Base-by-base conservation (phyloP, 2,113 vertebrate species). In the Halcyon senegalensis region DNA sequence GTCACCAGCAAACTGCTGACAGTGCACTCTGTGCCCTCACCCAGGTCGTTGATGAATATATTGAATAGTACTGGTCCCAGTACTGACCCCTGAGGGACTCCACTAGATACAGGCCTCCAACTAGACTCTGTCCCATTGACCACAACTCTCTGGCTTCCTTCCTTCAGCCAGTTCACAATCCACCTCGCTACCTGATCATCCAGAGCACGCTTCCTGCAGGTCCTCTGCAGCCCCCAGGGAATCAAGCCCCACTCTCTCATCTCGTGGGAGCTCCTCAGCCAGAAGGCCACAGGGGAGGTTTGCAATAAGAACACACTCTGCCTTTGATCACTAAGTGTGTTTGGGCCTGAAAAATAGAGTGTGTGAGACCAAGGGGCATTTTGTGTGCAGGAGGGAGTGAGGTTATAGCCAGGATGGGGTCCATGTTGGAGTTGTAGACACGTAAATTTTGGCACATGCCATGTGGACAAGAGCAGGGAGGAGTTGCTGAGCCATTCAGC, bases 371-470 rank as follows among this genome's bases (percentile, higher is more conserved):
- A 62, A 50, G 27, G 16, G 6, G 2, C 2, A 5, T 39, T 63
- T 82, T 60, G 11, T 35, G 10, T 69, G 19, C 20, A 63, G 60
- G 30, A 53, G 15, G 18, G 19, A 33, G 30, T 68, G 84, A 72
- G 11, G 4, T 69, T 73, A 28, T 15, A 80, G 63, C 10, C 31
- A 48, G 8, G 2, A 31, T 1, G 23, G 19, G 19, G 15, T 35
- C 53, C 1, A 0, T 31, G 39, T 17, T 0, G 2, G 64, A 46
- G 6, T 5, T 6, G 59, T 13, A 73, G 12, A 11, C 19, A 16
- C 23, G 37, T 84, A 41, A 70, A 33, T 80, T 53, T 81, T 77
- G 16, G 23, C 86, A 33, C 9, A 13, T 51, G 8, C 12, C 5
- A 0, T 79, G 21, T 10, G 11, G 39, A 46, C 11, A 66, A 55